A percentile compares a stretch with the other conserved stretches of the same genome.
Conservation (phyloP, 2,113 vertebrate species). For the Cervus canadensis region DNA sequence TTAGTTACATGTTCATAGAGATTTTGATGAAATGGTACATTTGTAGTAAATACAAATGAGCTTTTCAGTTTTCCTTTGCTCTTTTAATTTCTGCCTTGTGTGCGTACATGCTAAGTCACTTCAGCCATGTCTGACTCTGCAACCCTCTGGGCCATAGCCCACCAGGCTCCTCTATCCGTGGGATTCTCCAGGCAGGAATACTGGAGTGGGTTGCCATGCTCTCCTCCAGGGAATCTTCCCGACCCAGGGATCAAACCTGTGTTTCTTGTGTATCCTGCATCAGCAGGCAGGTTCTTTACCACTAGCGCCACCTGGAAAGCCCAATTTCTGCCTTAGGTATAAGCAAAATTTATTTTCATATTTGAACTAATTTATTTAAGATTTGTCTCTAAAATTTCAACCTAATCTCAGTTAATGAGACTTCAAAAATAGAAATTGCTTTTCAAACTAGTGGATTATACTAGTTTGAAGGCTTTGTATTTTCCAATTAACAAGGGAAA, state of each 20-base stretch:
- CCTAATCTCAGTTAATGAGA: not conserved
- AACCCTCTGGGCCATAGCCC: not conserved
- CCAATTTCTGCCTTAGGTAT: not conserved
- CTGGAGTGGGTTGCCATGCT: not conserved
- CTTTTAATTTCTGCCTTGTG: not conserved
- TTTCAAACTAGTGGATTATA: not conserved
- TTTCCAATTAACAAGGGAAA: not conserved
- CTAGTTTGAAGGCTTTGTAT: not conserved
- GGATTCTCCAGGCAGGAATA: not conserved
- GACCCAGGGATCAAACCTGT: not conserved
- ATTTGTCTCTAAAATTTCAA: not conserved
- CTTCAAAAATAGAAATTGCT: not conserved
- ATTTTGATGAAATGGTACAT: not conserved
- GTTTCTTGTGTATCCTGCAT: not conserved
- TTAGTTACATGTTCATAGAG: not conserved
- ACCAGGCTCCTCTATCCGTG: not conserved
- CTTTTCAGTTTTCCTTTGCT: constrained; percentile 16
- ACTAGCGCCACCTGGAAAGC: not conserved
- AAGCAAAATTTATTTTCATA: not conserved
- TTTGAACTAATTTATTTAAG: not conserved
- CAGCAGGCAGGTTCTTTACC: not conserved
- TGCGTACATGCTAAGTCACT: not conserved
- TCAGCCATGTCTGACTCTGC: not conserved
- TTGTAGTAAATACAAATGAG: constrained; percentile 35
- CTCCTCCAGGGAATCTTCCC: not conserved